Percentiles rank a stretch among this genome's conserved stretches.
Evolutionary conservation across 2,113 vertebrate genomes (phyloP).

Genomic region (Pristiophorus japonicus): DNA sequence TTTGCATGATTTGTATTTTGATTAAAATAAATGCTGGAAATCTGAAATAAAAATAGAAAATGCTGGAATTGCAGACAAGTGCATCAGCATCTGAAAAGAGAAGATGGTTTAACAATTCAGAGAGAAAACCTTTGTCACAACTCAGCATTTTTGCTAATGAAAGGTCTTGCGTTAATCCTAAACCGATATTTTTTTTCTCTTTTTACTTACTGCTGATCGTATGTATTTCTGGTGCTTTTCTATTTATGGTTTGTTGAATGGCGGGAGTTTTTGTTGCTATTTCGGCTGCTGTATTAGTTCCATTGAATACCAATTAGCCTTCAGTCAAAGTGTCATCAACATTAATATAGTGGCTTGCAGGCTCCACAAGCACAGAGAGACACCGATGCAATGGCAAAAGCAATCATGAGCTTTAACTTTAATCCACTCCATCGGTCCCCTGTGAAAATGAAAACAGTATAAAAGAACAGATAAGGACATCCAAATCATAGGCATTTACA

Average conservation of each 20-base stretch:
- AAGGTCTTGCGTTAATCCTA: neutral
- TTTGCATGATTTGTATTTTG: neutral
- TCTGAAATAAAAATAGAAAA: neutral
- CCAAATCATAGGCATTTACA: too few relatives aligned
- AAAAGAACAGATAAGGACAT: neutral
- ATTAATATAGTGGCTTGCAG: neutral
- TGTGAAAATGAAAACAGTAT: neutral
- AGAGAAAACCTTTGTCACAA: neutral
- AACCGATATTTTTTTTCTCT: neutral
- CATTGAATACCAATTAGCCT: constrained; percentile 7
- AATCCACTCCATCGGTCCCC: neutral
- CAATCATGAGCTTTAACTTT: neutral
- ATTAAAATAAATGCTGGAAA: neutral
- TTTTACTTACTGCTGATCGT: neutral
- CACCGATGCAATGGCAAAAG: neutral
- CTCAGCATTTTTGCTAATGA: neutral
- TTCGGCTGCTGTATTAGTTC: neutral
- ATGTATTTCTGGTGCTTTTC: neutral
- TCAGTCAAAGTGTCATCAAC: neutral
- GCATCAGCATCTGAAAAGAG: neutral
- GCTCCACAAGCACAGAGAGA: neutral
- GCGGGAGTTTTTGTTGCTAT: neutral
- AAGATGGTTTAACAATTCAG: neutral
- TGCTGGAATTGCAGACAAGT: neutral
- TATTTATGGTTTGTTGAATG: neutral